Conservation (phyloP, 2,888 invertebrate species). For the Catonia carolina region DNA sequence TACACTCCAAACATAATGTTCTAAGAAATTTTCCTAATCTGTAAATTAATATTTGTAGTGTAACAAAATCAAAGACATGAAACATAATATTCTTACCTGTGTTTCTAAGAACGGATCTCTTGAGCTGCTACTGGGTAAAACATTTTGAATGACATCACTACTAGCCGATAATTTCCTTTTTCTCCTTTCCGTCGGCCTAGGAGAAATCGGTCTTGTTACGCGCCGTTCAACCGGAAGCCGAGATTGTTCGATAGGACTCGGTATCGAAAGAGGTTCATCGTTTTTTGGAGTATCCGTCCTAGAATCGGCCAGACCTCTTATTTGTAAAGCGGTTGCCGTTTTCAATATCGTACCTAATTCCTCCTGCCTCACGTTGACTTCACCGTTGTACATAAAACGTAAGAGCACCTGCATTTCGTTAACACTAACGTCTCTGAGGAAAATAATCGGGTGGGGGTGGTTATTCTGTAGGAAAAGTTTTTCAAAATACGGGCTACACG, state of each 20-base stretch:
- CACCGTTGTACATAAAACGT: constrained; percentile 91
- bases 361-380: constrained; percentile 87
- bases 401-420: constrained; percentile 83
- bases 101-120: constrained; percentile 42
- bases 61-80: constrained; percentile 9
- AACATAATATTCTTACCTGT: constrained; percentile 24
- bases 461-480: constrained; percentile 77
- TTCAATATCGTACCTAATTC: constrained; percentile 84
- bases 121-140: constrained; percentile 11
- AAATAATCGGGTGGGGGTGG: constrained; percentile 87
- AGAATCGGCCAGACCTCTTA: constrained; percentile 77
- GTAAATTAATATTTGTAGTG: too few relatives aligned
- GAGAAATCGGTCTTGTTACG: constrained; percentile 37
- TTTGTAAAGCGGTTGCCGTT: constrained; percentile 87
- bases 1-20: too few relatives aligned
- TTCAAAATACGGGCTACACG: constrained; percentile 92
- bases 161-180: constrained; percentile 60
- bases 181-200: constrained; percentile 49
- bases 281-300: constrained; percentile 30
- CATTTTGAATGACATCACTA: constrained; percentile 49
- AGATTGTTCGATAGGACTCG: constrained; percentile 14
- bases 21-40: too few relatives aligned
- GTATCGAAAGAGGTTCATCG: constrained; percentile 31
- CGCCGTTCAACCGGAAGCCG: constrained; percentile 21
- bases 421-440: constrained; percentile 85